These are phyloP conservation scores for Anadara kagoshimensis DNA, from an alignment of 1,140 invertebrate genomes.

Conservation along the genomic window DNA sequence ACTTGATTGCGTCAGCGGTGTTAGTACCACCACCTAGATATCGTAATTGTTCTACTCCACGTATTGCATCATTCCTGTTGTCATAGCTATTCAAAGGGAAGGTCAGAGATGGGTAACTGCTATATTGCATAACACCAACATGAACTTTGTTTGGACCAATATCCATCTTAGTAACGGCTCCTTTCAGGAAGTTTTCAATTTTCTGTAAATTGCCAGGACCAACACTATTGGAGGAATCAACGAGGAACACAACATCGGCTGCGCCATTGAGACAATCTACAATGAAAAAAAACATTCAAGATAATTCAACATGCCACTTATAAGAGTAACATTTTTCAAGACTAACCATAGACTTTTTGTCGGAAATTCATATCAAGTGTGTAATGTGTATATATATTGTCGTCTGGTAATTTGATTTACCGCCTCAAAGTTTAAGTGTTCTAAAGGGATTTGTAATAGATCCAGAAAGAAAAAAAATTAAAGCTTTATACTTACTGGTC, in stretches of 20 bases:
- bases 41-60: conserved; percentile 52
- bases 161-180: conserved; percentile 41
- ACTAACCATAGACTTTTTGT: neutral
- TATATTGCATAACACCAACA: conserved; percentile 62
- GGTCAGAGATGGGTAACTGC: conserved; percentile 57
- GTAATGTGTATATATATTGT: neutral
- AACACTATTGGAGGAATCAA: conserved; percentile 63
- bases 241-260: conserved; percentile 62
- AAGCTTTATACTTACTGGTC: conserved; percentile 47
- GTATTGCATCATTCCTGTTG: conserved; percentile 42
- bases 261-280: conserved; percentile 60
- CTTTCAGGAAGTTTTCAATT: conserved; percentile 61
- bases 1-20: conserved; percentile 57
- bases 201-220: conserved; percentile 59
- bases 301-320: neutral
- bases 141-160: conserved; percentile 56
- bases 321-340: neutral
- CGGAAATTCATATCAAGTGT: neutral
- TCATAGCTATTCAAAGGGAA: conserved; percentile 59
- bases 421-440: neutral
- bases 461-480: neutral
- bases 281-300: neutral
- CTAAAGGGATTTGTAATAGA: neutral
- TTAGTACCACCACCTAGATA: conserved; percentile 60
- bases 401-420: too few relatives aligned